A percentile compares a stretch with the other conserved stretches of the same genome.
Conservation (phyloP, 2,113 vertebrate species). For the Cisticola juncidis region DNA sequence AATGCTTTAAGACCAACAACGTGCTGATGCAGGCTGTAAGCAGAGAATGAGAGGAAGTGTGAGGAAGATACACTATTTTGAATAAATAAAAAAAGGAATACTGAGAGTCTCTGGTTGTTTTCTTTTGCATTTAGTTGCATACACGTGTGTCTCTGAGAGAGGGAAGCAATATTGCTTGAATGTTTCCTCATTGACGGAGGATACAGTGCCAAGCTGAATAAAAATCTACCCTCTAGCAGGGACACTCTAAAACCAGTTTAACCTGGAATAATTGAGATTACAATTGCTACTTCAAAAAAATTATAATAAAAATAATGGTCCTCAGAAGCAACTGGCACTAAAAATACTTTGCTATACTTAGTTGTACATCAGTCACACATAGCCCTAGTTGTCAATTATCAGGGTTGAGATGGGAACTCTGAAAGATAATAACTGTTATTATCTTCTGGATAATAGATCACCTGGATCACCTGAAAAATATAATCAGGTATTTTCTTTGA, state of each 20-base stretch:
- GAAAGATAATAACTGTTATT: neutral
- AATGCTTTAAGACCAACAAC: neutral
- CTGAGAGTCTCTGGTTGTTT: neutral
- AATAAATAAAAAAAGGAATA: neutral
- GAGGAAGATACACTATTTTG: fast-evolving
- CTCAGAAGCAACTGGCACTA: neutral
- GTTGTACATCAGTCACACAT: neutral
- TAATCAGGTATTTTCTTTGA: neutral
- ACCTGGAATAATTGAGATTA: neutral
- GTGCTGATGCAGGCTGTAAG: neutral
- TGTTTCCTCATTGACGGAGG: neutral
- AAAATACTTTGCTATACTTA: neutral
- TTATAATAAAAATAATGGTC: neutral
- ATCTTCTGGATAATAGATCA: too few species aligned
- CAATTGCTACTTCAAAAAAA: neutral
- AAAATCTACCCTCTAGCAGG: neutral
- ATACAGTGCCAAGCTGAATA: neutral
- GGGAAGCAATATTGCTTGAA: neutral
- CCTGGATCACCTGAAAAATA: neutral
- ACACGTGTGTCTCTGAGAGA: neutral
- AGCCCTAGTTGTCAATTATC: neutral
- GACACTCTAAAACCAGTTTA: neutral
- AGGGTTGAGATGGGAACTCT: neutral
- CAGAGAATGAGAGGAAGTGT: neutral
- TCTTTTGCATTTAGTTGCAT: neutral